Evolutionary conservation across 2,113 vertebrate genomes (phyloP), one percentile per base, ranked within the genome.

Genomic region (Grammomys surdaster): DNA sequence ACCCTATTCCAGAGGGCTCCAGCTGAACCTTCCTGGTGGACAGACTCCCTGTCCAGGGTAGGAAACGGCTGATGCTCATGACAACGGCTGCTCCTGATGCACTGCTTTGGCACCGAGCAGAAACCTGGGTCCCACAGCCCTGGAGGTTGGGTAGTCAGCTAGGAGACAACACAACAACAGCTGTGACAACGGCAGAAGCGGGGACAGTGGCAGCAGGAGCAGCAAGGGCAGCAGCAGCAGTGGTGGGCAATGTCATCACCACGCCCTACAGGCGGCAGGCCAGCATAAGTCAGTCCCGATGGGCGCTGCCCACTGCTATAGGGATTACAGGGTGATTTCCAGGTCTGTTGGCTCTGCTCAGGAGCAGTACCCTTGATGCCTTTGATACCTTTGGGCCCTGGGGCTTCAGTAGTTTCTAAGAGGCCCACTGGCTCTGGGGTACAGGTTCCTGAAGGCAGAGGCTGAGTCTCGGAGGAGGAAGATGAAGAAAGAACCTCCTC

Each of bases 151-250:
- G 40, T 0, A 7, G 58, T 13, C 56, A 40, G n/a, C 94, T 98
- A 99, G 95, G 98, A 99, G 0, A 98, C 24, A 3, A 98, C 98
- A 22, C 97, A 98, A 94, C 96, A 96, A 93, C 98, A 98, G 63
- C 95, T 95, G 96, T 98, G 98, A 69, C 97, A 97, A 58, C 98
- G 96, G 88, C 97, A 98, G 75, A 95, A 97, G 0, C 75, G 97
- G 2, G 97, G 98, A 86, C 98, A 98, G 96, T 98, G 98, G 96
- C 97, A 98, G 95, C 98, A 95, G 70, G 92, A 20, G 0, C 98
- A 98, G 56, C 92, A 96, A 26, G 97, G 97, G 43, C 70, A 1
- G 63, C 46, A 97, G 26, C 97, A 97, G 76, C 97, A 97, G 46
- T 98, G 96, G 70, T 97, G 97, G 31, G 97, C 97, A 0, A 97